Evolutionary conservation across 1,140 invertebrate genomes (phyloP).

Genomic region (Formica exsecta): DNA sequence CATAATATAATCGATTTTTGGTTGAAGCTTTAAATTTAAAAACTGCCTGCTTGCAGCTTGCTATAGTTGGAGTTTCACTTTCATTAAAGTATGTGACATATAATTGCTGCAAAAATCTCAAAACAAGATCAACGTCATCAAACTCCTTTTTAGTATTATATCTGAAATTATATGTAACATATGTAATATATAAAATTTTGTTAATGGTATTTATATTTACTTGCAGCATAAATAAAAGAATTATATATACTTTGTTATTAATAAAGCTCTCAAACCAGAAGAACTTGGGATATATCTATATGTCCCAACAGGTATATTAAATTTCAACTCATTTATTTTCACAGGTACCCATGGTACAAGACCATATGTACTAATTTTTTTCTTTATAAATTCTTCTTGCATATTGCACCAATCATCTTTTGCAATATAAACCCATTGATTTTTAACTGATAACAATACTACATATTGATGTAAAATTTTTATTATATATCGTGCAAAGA

Average conservation of each 20-base stretch:
- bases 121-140: background rate
- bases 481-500: conserved; percentile 44
- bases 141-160: background rate
- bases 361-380: conserved; percentile 1
- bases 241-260: conserved; percentile 27
- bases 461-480: conserved; percentile 52
- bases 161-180: conserved; percentile 31
- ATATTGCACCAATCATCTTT: conserved; percentile 33
- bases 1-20: conserved; percentile 3
- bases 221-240: background rate
- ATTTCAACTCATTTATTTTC: background rate
- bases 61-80: background rate
- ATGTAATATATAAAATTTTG: background rate
- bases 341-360: background rate
- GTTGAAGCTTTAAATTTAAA: background rate
- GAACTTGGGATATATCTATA: conserved; percentile 33
- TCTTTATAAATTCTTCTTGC: conserved; percentile 12
- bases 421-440: conserved; percentile 25
- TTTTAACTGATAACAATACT: background rate
- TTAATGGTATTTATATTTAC: background rate
- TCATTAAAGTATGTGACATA: conserved; percentile 13
- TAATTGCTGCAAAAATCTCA: conserved; percentile 48
- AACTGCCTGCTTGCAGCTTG: background rate
- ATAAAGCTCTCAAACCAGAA: conserved; percentile 45
- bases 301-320: background rate